A percentile compares a stretch with the other conserved stretches of the same genome.
Conservation (phyloP, 1,140 invertebrate species). For the Andrena cerasifolii region DNA sequence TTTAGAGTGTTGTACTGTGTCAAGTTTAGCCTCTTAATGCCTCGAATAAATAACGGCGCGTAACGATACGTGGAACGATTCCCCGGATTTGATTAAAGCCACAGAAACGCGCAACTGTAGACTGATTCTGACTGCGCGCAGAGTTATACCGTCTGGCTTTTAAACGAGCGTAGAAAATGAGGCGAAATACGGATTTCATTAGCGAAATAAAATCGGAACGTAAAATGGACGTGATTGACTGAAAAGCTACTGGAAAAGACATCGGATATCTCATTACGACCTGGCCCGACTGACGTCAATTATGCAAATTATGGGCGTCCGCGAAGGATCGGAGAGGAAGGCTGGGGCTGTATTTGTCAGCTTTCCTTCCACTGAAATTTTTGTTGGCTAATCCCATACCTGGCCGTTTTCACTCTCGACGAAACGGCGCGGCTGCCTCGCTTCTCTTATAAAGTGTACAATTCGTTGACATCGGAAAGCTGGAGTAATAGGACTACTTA, state of each 20-base stretch:
- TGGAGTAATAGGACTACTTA: no score
- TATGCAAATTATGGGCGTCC: conserved; percentile 59
- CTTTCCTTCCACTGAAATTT: conserved; percentile 49
- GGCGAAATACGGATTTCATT: conserved; percentile 63
- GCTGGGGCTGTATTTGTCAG: conserved; percentile 42
- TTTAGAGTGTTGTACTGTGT: no score
- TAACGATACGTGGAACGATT: neutral
- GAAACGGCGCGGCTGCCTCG: conserved; percentile 15
- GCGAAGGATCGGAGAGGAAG: conserved; percentile 26
- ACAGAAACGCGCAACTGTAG: neutral
- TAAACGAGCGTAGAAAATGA: conserved; percentile 60
- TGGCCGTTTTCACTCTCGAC: conserved; percentile 18
- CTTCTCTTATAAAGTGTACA: conserved; percentile 1
- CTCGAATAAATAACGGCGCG: no score
- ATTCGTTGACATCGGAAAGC: neutral
- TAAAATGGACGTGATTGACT: conserved; percentile 57
- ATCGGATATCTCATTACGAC: conserved; percentile 61
- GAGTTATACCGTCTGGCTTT: conserved; percentile 62
- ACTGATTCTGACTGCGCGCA: conserved; percentile 35
- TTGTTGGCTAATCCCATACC: conserved; percentile 42
- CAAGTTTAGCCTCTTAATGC: no score
- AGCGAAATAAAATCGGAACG: conserved; percentile 58
- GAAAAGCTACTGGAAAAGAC: conserved; percentile 55
- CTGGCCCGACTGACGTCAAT: conserved; percentile 53
- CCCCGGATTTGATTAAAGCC: neutral